phyloP scores from a whole-genome alignment of 2,888 invertebrate species.

The Clepsis dumicolana region DNA sequence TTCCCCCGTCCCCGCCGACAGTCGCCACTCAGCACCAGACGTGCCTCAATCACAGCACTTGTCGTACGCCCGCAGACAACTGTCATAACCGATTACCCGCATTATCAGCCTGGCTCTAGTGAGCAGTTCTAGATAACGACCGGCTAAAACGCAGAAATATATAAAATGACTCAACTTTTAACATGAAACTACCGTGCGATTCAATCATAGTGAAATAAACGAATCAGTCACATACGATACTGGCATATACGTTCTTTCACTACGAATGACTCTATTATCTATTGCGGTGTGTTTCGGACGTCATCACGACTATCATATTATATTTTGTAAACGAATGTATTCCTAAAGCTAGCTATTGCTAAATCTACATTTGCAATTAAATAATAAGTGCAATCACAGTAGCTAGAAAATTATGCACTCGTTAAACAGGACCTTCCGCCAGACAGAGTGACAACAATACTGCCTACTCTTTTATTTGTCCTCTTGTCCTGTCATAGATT shows the following conservation, averaged over 20 bases:
- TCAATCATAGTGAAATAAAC: no score
- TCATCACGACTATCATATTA: background rate
- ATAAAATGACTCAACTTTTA: no score
- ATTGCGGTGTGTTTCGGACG: background rate
- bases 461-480: no score
- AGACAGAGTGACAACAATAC: no score
- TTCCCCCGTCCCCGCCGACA: slow-evolving; percentile 34
- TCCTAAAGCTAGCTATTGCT: background rate
- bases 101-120: background rate
- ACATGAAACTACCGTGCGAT: no score
- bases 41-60: slow-evolving; percentile 44
- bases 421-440: no score
- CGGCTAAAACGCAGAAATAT: background rate
- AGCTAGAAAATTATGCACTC: no score
- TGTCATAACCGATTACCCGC: slow-evolving; percentile 27
- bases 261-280: background rate
- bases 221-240: no score
- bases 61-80: slow-evolving; percentile 1
- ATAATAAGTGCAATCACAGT: no score
- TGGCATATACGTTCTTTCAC: no score
- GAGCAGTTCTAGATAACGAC: background rate
- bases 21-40: slow-evolving; percentile 19
- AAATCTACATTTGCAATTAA: background rate
- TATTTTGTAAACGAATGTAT: background rate
- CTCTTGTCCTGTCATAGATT: no score